Evolutionary conservation across 1,140 invertebrate species (phyloP), one percentile per base, ranked within the genome.

Genomic region (Chironomus striatipennis): DNA sequence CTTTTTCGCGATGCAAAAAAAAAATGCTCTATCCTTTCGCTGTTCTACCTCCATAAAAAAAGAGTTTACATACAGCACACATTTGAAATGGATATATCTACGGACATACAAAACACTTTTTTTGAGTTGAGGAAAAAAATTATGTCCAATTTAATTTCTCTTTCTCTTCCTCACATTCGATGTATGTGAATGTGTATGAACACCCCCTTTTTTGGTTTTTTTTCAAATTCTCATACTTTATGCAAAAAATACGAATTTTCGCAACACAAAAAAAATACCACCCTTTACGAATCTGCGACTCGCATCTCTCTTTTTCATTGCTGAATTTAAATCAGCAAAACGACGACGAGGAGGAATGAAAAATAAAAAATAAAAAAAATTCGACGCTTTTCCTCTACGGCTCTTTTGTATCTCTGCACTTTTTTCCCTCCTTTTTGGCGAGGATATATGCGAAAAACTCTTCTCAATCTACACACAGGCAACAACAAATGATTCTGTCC

Each of bases 111-210:
- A 2, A 34, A 34, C 24, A 57, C 5, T 57, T 57, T 47, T 47
- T 4, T 8, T 15, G 8, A 2, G 2, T 12, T n/a, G 47, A n/a
- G 47, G n/a, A 57, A 12, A 57, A 57, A 57, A 57, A 57, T 57
- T 57, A 57, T 57, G 47, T 57, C 47, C 47, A 57, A 57, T 57
- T 57, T 57, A 57, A 57, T 57, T 57, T 57, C n/a, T 57, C 47
- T 12, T 57, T 57, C n/a, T 57, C 47, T 57, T 12, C 15, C 43
- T 47, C n/a, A n/a, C n/a, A n/a, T n/a, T 34, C 24, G 24, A 34
- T 34, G 24, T 34, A 34, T 5, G 5, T 34, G 24, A 34, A 34
- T 34, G 24, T 34, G 24, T 15, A 12, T 57, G n/a, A 15, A 12
- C 47, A 57, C n/a, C 47, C 5, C 47, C 47, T n/a, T 15, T 15